Percentiles rank a stretch among this genome's conserved stretches.
These are phyloP conservation scores for Cirrhinus molitorella DNA, from an alignment of 2,797 vertebrate genomes.

Conservation along the genomic window DNA sequence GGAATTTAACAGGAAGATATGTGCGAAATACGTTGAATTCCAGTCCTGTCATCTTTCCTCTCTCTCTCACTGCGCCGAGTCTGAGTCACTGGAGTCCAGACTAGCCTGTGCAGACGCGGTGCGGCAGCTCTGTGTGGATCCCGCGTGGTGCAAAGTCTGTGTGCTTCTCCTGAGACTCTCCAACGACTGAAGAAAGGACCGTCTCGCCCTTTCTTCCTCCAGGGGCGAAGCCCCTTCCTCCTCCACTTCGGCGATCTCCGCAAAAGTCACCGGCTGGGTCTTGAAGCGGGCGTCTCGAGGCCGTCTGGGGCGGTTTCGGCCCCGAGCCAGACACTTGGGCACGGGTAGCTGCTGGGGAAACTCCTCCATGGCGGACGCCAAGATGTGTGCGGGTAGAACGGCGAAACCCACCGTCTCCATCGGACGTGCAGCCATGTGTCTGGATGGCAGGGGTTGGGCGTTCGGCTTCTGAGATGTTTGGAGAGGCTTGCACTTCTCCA, in stretches of 20 bases:
- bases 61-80: constrained; percentile 87
- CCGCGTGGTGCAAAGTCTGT: constrained; percentile 83
- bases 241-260: constrained; percentile 97
- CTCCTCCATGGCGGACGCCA: constrained; percentile 87
- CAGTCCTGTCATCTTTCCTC: constrained; percentile 40
- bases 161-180: constrained; percentile 95
- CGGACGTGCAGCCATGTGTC: constrained; percentile 84
- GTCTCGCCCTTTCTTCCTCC: constrained; percentile 93
- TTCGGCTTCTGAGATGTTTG: constrained; percentile 36
- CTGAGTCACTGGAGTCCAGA: constrained; percentile 96
- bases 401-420: constrained; percentile 86
- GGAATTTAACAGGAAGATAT: constrained; percentile 49
- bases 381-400: constrained; percentile 85
- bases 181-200: constrained; percentile 94
- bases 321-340: constrained; percentile 79
- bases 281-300: constrained; percentile 94
- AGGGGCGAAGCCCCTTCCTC: constrained; percentile 93
- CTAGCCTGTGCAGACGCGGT: constrained; percentile 83
- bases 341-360: constrained; percentile 90
- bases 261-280: constrained; percentile 98
- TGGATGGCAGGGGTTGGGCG: constrained; percentile 40
- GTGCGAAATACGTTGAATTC: constrained; percentile 48
- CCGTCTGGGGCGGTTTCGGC: constrained; percentile 84
- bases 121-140: constrained; percentile 53
- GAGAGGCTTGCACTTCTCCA: constrained; percentile 49